Base-by-base conservation (phyloP, 2,888 invertebrate species). In the Gibbula magus region DNA sequence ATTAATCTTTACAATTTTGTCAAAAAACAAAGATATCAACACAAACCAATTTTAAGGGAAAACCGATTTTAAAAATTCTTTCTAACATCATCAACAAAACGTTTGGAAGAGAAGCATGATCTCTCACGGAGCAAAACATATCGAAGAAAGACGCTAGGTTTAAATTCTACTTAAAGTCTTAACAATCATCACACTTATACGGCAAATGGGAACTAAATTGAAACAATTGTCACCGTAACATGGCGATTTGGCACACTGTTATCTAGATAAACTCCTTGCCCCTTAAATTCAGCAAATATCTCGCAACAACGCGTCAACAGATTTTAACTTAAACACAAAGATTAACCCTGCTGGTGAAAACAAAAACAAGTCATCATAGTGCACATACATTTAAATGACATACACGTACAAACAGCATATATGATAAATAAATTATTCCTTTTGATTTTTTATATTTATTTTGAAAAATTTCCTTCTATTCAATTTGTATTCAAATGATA, bases 61-160 rank as follows among this genome's bases (percentile, higher is more conserved):
- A 61, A 61, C 61, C 29, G 25, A 61, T 25, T 29, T 61, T 20
- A 16, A 25, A 61, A 29, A 25, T 5, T 61, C 61, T 25, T 56
- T n/a, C 56, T 61, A 61, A 61, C 61, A 61, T 25, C 54, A 54
- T 54, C 39, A 70, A 70, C 70, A 70, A 70, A 70, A 70, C 10
- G 18, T 70, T 70, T 29, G 20, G 29, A 66, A 66, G 22, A 70
- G 70, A 20, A 39, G 35, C 22, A 10, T 56, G 4, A n/a, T 39
- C 70, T 70, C 70, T 70, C 39, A 10, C 13, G 35, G n/a, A 35
- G 35, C 32, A 29, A 70, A 32, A 70, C 70, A 70, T 70, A 70
- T 29, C n/a, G 16, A 70, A 70, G 70, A 70, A 70, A 70, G 70
- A 70, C 70, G 8, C 70, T 70, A 70, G 70, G 70, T 67, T 67